A percentile compares a stretch with the other conserved stretches of the same genome.
Conservation (phyloP, 2,888 invertebrate genomes). For the Clostera curtula region DNA sequence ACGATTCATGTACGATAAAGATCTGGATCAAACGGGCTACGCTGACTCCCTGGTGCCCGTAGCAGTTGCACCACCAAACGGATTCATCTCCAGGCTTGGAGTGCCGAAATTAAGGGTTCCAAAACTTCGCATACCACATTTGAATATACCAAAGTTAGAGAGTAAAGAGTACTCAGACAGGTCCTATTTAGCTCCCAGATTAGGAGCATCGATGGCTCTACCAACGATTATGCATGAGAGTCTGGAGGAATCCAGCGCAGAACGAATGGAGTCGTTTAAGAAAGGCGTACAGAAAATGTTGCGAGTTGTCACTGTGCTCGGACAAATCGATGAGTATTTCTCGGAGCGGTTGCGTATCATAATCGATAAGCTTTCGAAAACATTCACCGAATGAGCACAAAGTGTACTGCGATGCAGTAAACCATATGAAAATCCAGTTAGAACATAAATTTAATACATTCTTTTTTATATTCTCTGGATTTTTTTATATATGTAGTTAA, state of each 20-base stretch:
- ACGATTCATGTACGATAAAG: conserved; percentile 40
- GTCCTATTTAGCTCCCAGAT: conserved; percentile 31
- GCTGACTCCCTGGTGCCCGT: conserved; percentile 42
- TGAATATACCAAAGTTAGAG: conserved; percentile 42
- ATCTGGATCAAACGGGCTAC: conserved; percentile 39
- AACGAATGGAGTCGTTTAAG: conserved; percentile 57
- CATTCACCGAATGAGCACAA: conserved; percentile 54
- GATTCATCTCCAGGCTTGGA: conserved; percentile 35
- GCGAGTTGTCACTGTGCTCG: conserved; percentile 57
- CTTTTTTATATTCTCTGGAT: too few species aligned
- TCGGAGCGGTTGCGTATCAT: conserved; percentile 58
- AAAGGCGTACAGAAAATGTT: conserved; percentile 62
- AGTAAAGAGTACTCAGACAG: conserved; percentile 20
- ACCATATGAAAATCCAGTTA: too few species aligned
- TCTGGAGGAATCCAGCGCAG: conserved; percentile 52
- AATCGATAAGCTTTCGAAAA: conserved; percentile 55
- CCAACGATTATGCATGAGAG: conserved; percentile 25
- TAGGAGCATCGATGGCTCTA: conserved; percentile 38
- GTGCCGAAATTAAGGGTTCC: conserved; percentile 32
- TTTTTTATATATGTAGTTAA: too few species aligned
- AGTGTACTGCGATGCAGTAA: too few species aligned
- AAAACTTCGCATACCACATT: conserved; percentile 35
- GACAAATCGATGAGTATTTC: conserved; percentile 57
- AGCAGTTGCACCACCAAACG: conserved; percentile 43
- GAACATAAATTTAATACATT: too few species aligned